Conservation (phyloP, 2,888 invertebrate species). For the Hipparchia sbordonii region DNA sequence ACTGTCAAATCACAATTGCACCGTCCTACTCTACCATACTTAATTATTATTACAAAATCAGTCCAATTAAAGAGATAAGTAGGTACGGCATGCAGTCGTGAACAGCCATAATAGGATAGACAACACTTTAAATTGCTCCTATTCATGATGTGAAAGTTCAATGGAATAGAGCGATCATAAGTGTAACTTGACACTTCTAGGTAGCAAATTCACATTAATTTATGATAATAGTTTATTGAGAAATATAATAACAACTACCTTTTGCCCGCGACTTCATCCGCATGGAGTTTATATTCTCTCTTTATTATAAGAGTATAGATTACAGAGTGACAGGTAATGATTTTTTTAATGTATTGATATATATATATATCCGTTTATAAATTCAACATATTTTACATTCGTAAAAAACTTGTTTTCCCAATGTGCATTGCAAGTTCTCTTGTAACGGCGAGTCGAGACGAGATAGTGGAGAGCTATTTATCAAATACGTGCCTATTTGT, state of each 20-base stretch:
- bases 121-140: constrained; percentile 8
- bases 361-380: background rate
- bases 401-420: constrained; percentile 32
- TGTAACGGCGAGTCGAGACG: constrained; percentile 41
- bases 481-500: constrained; percentile 46
- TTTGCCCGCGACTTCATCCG: background rate
- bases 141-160: constrained; percentile 14
- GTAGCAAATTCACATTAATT: background rate
- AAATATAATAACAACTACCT: background rate
- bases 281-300: too few species aligned
- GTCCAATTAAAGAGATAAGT: constrained; percentile 34
- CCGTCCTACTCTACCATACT: background rate
- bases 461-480: constrained; percentile 48
- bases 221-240: background rate
- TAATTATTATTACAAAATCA: constrained; percentile 30
- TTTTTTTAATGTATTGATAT: too few species aligned
- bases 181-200: constrained; percentile 7
- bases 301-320: too few species aligned
- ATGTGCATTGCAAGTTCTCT: constrained; percentile 31
- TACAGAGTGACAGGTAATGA: too few species aligned
- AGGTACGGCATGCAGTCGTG: constrained; percentile 17
- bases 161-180: constrained; percentile 1
- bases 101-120: constrained; percentile 9
- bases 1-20: background rate
- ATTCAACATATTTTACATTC: constrained; percentile 18